phyloP scores from a whole-genome alignment of 2,888 invertebrate genomes.

The Volucella bombylans region DNA sequence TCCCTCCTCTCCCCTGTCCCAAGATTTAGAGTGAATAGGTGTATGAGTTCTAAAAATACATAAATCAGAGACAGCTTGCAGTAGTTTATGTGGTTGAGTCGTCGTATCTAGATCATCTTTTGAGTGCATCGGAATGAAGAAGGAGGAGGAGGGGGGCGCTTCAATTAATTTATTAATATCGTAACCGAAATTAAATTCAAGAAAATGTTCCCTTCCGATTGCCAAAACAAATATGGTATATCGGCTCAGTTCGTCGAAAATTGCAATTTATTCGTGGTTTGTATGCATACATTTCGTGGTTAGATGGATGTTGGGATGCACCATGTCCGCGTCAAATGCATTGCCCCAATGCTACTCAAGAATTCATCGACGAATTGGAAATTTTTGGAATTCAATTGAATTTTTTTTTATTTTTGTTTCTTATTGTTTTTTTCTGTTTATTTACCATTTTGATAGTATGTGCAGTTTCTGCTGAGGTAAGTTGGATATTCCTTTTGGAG shows the following conservation, averaged over 20 bases:
- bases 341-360: neutral
- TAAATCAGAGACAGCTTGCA: no score
- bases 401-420: constrained; percentile 1
- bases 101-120: no score
- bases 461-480: constrained; percentile 58
- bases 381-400: constrained; percentile 1
- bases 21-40: no score
- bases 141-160: no score
- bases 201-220: constrained; percentile 37
- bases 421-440: neutral
- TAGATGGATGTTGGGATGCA: neutral
- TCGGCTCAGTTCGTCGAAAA: constrained; percentile 7
- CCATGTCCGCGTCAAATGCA: no score
- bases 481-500: constrained; percentile 59
- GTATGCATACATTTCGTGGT: neutral
- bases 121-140: no score
- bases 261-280: constrained; percentile 18
- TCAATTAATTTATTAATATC: constrained; percentile 61
- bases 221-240: constrained; percentile 25
- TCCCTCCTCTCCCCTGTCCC: no score
- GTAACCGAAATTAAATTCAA: constrained; percentile 21
- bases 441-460: constrained; percentile 66
- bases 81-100: no score
- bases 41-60: no score
- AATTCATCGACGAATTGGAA: constrained; percentile 11